phyloP scores from a whole-genome alignment of 2,113 vertebrate species.

The Ia io region DNA sequence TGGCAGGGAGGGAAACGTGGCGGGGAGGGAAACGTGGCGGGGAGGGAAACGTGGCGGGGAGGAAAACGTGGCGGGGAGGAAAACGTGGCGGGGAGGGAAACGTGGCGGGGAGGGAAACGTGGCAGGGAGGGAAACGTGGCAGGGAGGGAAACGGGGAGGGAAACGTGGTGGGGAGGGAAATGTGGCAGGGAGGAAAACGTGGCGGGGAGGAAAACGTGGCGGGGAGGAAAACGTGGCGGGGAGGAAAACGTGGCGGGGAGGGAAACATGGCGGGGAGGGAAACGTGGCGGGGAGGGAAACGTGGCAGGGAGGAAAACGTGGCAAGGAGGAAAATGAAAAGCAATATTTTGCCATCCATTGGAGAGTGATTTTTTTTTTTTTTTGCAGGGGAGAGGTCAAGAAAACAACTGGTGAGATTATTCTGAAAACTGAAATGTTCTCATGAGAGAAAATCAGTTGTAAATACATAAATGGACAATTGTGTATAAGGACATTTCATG shows the following conservation, averaged over 20 bases:
- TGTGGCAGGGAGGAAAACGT: background rate
- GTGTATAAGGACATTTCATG: background rate
- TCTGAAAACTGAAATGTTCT: background rate
- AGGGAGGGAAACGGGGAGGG: background rate
- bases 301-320: background rate
- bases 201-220: no score
- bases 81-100: background rate
- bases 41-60: background rate
- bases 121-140: no score
- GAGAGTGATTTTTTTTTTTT: background rate
- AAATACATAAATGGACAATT: background rate
- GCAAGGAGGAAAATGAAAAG: background rate
- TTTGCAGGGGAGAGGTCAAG: background rate
- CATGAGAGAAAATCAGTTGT: background rate
- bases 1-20: background rate
- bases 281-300: no score
- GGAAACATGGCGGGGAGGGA: background rate
- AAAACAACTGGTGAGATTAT: background rate
- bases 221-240: background rate
- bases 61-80: no score
- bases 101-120: no score
- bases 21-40: background rate
- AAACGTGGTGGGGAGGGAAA: no score
- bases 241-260: background rate
- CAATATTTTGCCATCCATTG: background rate